Conservation (phyloP, 2,113 vertebrate genomes). For the Myrmophylax atrothorax region DNA sequence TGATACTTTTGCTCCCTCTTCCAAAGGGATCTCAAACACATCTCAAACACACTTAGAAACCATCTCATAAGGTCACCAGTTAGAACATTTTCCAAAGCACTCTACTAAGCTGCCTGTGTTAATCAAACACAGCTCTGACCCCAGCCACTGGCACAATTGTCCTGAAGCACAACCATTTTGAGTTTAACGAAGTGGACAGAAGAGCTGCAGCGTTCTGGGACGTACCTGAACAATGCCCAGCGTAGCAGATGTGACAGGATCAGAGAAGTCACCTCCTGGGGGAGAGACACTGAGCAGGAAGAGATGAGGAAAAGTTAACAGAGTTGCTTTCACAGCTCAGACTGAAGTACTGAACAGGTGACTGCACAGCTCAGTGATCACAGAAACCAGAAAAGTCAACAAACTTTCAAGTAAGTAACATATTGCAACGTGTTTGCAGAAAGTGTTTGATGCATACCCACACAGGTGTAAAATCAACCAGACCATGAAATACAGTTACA, state of each 20-base stretch:
- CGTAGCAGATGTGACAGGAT: conserved; percentile 97
- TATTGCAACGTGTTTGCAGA: not conserved
- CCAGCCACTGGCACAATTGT: not conserved
- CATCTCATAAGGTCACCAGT: not conserved
- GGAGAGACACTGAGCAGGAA: conserved; percentile 87
- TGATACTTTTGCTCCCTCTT: not conserved
- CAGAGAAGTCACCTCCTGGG: conserved; percentile 97
- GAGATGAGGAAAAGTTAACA: not conserved
- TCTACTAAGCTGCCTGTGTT: not conserved
- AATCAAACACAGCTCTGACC: not conserved
- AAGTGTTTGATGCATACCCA: not conserved
- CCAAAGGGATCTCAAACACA: not conserved
- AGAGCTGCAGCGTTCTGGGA: not conserved
- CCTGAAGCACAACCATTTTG: not conserved
- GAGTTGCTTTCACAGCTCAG: not conserved
- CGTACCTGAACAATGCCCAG: conserved; percentile 93
- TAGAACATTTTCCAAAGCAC: not conserved
- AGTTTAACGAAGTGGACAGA: not conserved
- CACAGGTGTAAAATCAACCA: not conserved
- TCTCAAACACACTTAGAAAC: not conserved
- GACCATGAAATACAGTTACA: not conserved
- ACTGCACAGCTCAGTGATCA: not conserved
- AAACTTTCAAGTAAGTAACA: not conserved
- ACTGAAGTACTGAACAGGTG: not conserved
- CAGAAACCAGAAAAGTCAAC: not conserved